A percentile compares a stretch with the other conserved stretches of the same genome.
Conservation (phyloP, 35 echinoderm and acorn worm species). For the Heliocidaris erythrogramma region DNA sequence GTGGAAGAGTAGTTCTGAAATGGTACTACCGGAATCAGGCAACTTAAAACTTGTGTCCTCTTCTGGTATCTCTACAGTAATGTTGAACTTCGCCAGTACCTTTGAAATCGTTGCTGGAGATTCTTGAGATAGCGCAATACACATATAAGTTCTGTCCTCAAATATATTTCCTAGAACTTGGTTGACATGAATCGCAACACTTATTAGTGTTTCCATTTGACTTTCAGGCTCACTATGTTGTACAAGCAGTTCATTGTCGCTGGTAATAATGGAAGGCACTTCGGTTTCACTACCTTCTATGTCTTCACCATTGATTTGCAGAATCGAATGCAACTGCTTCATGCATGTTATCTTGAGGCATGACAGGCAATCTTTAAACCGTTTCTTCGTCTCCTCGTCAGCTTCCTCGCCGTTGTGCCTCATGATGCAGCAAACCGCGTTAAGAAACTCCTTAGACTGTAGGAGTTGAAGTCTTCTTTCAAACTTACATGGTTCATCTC, state of each 20-base stretch:
- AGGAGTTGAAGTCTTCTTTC: conserved; percentile 16
- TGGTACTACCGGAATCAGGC: conserved; percentile 3
- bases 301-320: conserved; percentile 12
- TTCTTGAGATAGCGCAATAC: not conserved
- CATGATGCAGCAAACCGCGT: not conserved
- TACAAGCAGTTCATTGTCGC: not conserved
- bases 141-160: not conserved
- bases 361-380: not conserved
- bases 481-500: conserved; percentile 5
- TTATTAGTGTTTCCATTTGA: conserved; percentile 20
- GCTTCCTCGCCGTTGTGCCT: not conserved
- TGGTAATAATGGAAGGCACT: not conserved
- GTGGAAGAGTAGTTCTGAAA: conserved; percentile 40
- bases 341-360: not conserved
- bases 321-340: not conserved
- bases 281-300: not conserved
- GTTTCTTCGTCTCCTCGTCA: not conserved
- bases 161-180: conserved; percentile 11
- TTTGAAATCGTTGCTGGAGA: not conserved
- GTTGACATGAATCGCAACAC: conserved; percentile 17
- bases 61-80: not conserved
- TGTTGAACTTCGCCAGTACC: not conserved
- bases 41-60: not conserved
- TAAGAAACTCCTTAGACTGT: not conserved
- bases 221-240: not conserved